These are phyloP conservation scores for Semotilus atromaculatus DNA, from an alignment of 2,797 vertebrate genomes.

Conservation along the genomic window DNA sequence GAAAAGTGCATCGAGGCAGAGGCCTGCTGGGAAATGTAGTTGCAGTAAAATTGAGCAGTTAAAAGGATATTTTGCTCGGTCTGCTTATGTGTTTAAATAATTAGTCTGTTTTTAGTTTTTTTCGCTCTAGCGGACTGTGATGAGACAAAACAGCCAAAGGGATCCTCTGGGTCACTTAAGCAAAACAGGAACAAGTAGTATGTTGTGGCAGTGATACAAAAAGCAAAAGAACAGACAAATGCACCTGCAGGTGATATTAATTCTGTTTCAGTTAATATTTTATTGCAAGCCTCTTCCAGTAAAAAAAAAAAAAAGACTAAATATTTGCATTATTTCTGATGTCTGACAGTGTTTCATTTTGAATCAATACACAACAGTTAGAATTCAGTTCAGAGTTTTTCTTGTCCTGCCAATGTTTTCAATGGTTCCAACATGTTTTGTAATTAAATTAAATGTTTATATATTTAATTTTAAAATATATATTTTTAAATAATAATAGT, in stretches of 20 bases:
- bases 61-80: background rate
- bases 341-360: background rate
- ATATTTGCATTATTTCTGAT: background rate
- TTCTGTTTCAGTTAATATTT: slow-evolving; percentile 7
- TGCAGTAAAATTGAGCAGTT: slow-evolving; percentile 4
- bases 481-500: no score
- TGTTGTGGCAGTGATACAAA: background rate
- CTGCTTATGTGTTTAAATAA: slow-evolving; percentile 21
- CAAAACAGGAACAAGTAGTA: slow-evolving; percentile 11
- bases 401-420: background rate
- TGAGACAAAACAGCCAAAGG: slow-evolving; percentile 13
- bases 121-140: slow-evolving; percentile 15
- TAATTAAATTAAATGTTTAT: no score
- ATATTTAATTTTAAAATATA: no score
- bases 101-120: slow-evolving; percentile 26
- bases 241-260: background rate
- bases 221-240: slow-evolving; percentile 7
- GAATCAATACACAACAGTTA: background rate
- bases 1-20: slow-evolving; percentile 1
- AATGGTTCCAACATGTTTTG: background rate
- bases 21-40: slow-evolving; percentile 37
- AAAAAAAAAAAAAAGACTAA: no score
- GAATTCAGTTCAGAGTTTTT: background rate
- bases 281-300: background rate
- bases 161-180: slow-evolving; percentile 9